Evolutionary conservation across 2,113 vertebrate genomes (phyloP).

Genomic region (Baryphthengus martii): DNA sequence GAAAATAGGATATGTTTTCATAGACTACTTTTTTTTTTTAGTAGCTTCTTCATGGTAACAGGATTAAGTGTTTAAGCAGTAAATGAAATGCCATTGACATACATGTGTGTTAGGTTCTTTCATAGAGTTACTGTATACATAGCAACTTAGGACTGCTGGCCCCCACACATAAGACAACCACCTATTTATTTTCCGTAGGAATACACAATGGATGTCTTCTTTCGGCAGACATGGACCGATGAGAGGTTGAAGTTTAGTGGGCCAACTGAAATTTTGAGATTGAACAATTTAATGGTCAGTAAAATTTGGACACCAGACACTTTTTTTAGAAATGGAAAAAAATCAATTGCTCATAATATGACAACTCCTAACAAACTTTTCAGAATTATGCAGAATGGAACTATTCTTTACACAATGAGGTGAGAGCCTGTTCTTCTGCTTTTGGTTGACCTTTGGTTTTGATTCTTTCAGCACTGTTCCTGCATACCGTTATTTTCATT

Average conservation of each 20-base stretch:
- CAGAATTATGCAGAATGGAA: conserved; percentile 98
- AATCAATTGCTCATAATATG: conserved; percentile 96
- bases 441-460: not conserved
- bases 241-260: conserved; percentile 89
- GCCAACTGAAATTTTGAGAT: conserved; percentile 88
- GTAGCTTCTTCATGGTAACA: conserved; percentile 39
- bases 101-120: not conserved
- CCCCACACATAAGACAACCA: not conserved
- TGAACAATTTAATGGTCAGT: conserved; percentile 98
- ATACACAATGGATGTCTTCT: conserved; percentile 99
- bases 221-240: conserved; percentile 96
- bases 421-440: conserved; percentile 47
- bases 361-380: conserved; percentile 97
- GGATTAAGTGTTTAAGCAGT: not conserved
- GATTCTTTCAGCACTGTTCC: not conserved
- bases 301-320: conserved; percentile 99
- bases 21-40: not conserved
- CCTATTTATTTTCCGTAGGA: conserved; percentile 76
- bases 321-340: conserved; percentile 97
- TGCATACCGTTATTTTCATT: not conserved
- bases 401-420: conserved; percentile 99
- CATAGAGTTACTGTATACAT: not conserved
- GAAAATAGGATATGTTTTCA: not conserved
- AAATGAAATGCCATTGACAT: not conserved
- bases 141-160: not conserved